Conservation (phyloP, 2,888 invertebrate species). For the Cryptus viduatorius region DNA sequence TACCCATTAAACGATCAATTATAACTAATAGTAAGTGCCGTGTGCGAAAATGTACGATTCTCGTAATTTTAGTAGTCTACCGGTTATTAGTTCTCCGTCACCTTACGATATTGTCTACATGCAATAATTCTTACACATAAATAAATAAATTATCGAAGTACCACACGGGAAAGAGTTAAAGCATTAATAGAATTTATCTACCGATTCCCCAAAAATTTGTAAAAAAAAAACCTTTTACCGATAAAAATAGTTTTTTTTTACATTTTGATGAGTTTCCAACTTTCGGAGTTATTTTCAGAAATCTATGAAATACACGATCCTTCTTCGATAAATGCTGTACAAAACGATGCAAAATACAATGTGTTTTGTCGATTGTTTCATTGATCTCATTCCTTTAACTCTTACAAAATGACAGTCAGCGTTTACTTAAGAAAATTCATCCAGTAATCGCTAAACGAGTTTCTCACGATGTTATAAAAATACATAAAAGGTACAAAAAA, state of each 20-base stretch:
- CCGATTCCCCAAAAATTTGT: conserved; percentile 11
- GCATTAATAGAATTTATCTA: conserved; percentile 23
- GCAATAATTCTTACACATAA: conserved; percentile 33
- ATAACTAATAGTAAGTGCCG: conserved; percentile 5
- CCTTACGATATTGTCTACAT: conserved; percentile 27
- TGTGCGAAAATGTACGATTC: conserved; percentile 5
- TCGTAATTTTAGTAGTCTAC: not conserved
- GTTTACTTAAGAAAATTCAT: not conserved
- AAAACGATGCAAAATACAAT: not conserved
- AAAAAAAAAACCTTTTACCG: not conserved
- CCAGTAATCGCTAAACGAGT: not conserved
- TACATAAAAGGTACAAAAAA: not conserved
- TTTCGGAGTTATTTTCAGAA: not conserved
- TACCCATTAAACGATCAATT: not conserved
- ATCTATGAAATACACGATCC: not conserved
- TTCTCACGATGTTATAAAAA: not conserved
- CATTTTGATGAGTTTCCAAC: not conserved
- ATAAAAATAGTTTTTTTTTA: not conserved
- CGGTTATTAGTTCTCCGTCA: conserved; percentile 42
- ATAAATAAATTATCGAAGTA: conserved; percentile 27
- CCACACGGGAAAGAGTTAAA: conserved; percentile 39
- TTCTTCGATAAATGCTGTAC: not conserved
- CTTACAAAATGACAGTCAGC: not conserved
- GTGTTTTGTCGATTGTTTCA: not conserved
- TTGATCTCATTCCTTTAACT: not conserved